Conservation (phyloP, 2,888 invertebrate species). For the Xestia xanthographa region DNA sequence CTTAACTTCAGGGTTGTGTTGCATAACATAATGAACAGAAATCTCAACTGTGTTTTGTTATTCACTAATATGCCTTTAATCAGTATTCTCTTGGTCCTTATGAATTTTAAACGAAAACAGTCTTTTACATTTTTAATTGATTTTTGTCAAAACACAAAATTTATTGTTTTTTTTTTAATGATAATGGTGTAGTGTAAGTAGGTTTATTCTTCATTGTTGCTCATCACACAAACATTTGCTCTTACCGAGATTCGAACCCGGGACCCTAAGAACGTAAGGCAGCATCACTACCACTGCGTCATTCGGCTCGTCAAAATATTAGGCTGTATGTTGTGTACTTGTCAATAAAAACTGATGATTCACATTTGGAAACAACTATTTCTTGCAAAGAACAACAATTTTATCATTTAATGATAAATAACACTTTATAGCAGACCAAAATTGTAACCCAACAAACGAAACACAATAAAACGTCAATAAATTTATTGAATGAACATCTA, state of each 20-base stretch:
- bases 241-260: too few species aligned
- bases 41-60: background rate
- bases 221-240: too few species aligned
- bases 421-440: background rate
- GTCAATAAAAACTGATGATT: background rate
- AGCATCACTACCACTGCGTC: too few species aligned
- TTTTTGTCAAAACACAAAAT: too few species aligned
- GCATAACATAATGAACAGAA: background rate
- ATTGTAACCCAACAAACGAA: background rate
- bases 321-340: too few species aligned
- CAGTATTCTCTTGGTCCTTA: background rate
- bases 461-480: background rate
- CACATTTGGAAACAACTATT: background rate
- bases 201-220: too few species aligned
- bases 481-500: background rate
- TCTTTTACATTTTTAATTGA: too few species aligned
- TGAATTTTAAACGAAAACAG: background rate
- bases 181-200: too few species aligned
- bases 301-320: too few species aligned
- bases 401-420: background rate
- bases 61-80: background rate
- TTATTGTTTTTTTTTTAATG: too few species aligned
- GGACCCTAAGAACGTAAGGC: too few species aligned
- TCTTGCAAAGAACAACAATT: background rate
- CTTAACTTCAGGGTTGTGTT: slow-evolving; percentile 13